phyloP scores from a whole-genome alignment of 2,797 vertebrate species.

The Scyliorhinus canicula region DNA sequence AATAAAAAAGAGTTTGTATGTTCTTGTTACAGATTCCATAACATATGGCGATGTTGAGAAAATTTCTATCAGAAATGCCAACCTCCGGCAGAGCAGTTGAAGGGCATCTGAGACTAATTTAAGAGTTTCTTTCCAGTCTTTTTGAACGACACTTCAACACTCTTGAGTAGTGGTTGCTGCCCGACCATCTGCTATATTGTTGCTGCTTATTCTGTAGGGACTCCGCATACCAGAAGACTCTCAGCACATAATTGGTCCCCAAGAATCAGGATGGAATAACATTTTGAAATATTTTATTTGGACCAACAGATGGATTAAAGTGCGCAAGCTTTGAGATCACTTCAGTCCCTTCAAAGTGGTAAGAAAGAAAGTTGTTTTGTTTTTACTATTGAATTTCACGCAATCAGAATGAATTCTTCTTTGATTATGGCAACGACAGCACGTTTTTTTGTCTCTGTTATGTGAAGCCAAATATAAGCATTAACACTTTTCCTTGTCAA shows the following conservation, averaged over 20 bases:
- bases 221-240: background rate
- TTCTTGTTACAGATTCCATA: background rate
- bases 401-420: background rate
- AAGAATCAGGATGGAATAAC: conserved; percentile 18
- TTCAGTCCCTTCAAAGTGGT: background rate
- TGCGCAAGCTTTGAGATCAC: background rate
- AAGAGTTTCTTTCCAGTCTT: background rate
- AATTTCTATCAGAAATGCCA: background rate
- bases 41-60: background rate
- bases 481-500: background rate
- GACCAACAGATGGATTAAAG: background rate
- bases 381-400: background rate
- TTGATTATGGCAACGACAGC: background rate
- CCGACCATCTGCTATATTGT: conserved; percentile 32
- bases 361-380: background rate
- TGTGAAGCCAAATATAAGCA: background rate
- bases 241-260: conserved; percentile 27
- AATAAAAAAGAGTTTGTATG: background rate
- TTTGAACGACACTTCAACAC: conserved; percentile 14
- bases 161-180: background rate
- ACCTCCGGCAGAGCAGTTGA: background rate
- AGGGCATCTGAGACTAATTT: conserved; percentile 34
- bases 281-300: conserved; percentile 26
- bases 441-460: background rate
- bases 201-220: conserved; percentile 15